These are phyloP conservation scores for Desoria tigrina DNA, from an alignment of 2,888 invertebrate genomes.

Conservation along the genomic window DNA sequence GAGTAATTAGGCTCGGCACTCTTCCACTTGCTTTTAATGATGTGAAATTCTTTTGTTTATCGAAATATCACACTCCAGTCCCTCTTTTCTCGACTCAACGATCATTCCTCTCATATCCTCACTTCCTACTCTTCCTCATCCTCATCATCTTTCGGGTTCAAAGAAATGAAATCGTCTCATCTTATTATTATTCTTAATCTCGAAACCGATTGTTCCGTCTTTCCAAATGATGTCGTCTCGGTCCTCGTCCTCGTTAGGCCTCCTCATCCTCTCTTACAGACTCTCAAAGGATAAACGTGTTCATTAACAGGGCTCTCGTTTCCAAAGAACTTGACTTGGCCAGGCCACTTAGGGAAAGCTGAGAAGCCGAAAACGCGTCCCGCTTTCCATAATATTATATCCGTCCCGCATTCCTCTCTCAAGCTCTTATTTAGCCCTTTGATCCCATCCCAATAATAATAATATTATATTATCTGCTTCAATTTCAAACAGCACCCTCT, in stretches of 20 bases:
- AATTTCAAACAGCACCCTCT: too few relatives aligned
- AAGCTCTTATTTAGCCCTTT: too few relatives aligned
- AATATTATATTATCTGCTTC: too few relatives aligned
- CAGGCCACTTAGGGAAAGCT: too few relatives aligned
- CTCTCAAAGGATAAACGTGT: constrained; percentile 9
- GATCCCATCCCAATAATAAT: too few relatives aligned
- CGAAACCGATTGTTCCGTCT: constrained; percentile 12
- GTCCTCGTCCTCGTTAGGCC: not conserved
- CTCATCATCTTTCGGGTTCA: constrained; percentile 28
- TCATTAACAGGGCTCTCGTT: constrained; percentile 17
- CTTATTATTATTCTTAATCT: constrained; percentile 25
- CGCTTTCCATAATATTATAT: too few relatives aligned
- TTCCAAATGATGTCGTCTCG: not conserved
- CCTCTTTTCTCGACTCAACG: not conserved
- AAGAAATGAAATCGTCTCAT: constrained; percentile 18
- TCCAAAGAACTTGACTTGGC: constrained; percentile 7
- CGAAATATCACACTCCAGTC: constrained; percentile 49
- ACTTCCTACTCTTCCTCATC: constrained; percentile 27
- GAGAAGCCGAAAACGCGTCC: too few relatives aligned
- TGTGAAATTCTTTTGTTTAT: constrained; percentile 53
- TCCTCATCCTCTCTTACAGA: too few relatives aligned
- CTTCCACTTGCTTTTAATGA: constrained; percentile 49
- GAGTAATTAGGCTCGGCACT: constrained; percentile 52
- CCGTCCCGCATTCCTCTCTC: too few relatives aligned
- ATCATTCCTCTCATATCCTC: not conserved